phyloP scores from a whole-genome alignment of 2,113 vertebrate species.

The Alectura lathami region DNA sequence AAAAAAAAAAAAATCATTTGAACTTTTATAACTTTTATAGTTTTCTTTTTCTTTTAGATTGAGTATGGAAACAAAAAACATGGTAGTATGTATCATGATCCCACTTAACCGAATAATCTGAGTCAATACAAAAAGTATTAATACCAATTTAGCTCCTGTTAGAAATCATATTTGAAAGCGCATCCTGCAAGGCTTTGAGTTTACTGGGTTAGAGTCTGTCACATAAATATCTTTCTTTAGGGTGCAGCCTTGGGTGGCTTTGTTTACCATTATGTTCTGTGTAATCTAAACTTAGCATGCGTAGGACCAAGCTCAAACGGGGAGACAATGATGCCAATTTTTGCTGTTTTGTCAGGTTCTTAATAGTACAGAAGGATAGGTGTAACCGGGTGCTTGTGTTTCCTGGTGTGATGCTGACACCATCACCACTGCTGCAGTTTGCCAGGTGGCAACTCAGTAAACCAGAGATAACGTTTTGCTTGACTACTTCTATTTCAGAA shows the following conservation, averaged over 20 bases:
- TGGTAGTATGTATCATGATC: background rate
- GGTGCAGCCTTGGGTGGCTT: background rate
- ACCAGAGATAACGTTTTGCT: background rate
- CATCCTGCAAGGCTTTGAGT: background rate
- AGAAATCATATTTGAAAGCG: background rate
- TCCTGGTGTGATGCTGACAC: background rate
- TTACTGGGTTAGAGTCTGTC: background rate
- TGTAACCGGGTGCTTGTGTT: fast-evolving
- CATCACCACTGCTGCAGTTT: background rate
- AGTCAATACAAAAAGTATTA: background rate
- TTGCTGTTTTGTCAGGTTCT: background rate
- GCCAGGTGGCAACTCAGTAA: background rate
- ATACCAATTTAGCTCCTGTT: background rate
- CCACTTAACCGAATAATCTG: background rate
- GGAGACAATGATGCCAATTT: background rate
- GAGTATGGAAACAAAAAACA: background rate
- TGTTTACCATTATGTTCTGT: background rate
- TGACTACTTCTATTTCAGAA: background rate
- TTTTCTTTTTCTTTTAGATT: background rate
- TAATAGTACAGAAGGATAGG: background rate
- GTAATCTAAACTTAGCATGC: background rate
- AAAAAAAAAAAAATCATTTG: background rate
- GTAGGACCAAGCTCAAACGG: background rate
- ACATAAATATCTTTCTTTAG: background rate
- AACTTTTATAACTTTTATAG: too few relatives aligned